Base-by-base conservation (phyloP, 2,113 vertebrate species). In the Albula glossodonta region DNA sequence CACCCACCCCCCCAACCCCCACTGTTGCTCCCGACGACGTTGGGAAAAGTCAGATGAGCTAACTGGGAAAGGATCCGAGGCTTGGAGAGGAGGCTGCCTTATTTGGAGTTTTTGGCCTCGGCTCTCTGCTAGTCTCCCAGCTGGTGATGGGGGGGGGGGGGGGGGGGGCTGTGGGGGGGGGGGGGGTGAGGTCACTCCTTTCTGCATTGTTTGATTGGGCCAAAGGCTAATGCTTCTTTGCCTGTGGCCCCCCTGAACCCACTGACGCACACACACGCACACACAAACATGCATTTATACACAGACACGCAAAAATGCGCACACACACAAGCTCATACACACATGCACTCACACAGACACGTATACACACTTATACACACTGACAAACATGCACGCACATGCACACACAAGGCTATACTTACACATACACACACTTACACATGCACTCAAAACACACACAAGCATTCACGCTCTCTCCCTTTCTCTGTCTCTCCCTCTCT, bases 1-100 rank as follows among this genome's bases (percentile, higher is more conserved):
- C n/a, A n/a, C n/a, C n/a, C n/a, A n/a, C n/a, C n/a, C 31, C 31
- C 31, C 31, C 31, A 41, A 41, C 91, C 90, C 63, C 89, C 91
- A 90, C 93, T 93, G 92, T 85, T 89, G 87, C 57, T 80, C 92
- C 91, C 92, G 74, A 41, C 31, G 31, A 94, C 86, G 31, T 90
- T 86, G 92, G 92, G 91, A 94, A 92, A 92, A 92, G 91, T 86
- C 3, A 89, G 90, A 92, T 96, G 96, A 96, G 93, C 94, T 95
- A 96, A 96, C 91, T 94, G 92, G 91, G 93, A 91, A 97, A 96
- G 90, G 95, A 96, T 96, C 94, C 91, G 90, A 93, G 85, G 94
- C 93, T 94, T 10, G 91, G 90, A 93, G 90, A 87, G 86, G 60
- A 41, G 89, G 90, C 94, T 94, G 83, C 96, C 96, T 97, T 97